phyloP scores from a whole-genome alignment of 1,140 invertebrate species.

The Myzus persicae region DNA sequence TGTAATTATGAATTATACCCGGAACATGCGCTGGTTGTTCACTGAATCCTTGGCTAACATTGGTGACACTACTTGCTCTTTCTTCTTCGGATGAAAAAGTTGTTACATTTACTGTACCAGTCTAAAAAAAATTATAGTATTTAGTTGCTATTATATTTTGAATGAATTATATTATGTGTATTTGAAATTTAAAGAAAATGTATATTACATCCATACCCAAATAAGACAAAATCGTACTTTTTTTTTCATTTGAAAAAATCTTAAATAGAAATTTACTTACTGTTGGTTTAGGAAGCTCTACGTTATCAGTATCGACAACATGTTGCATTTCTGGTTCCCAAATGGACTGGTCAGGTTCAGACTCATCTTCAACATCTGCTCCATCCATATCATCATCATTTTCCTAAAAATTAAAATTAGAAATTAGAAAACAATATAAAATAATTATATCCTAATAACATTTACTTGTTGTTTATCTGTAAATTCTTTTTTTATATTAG shows the following conservation, averaged over 20 bases:
- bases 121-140: not conserved
- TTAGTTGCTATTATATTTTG: not conserved
- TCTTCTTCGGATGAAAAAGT: constrained; percentile 18
- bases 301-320: constrained; percentile 5
- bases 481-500: constrained; percentile 52
- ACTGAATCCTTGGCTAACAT: constrained; percentile 8
- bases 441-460: not conserved
- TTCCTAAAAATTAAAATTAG: constrained; percentile 28
- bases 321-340: constrained; percentile 56
- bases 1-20: constrained; percentile 6
- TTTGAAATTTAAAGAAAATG: not conserved
- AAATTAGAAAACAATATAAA: not conserved
- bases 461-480: constrained; percentile 18
- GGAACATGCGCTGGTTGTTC: constrained; percentile 45
- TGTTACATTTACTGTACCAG: constrained; percentile 8
- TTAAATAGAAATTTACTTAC: not conserved
- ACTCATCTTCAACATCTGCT: constrained; percentile 60
- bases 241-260: not conserved
- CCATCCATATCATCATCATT: constrained; percentile 50
- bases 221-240: not conserved
- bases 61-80: not conserved
- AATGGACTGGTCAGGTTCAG: constrained; percentile 61
- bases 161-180: not conserved
- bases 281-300: not conserved
- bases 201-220: not conserved